Percentiles rank a stretch among this genome's conserved stretches.
Evolutionary conservation across 1,140 invertebrate genomes (phyloP).

Genomic region (Cotesia chilonis): DNA sequence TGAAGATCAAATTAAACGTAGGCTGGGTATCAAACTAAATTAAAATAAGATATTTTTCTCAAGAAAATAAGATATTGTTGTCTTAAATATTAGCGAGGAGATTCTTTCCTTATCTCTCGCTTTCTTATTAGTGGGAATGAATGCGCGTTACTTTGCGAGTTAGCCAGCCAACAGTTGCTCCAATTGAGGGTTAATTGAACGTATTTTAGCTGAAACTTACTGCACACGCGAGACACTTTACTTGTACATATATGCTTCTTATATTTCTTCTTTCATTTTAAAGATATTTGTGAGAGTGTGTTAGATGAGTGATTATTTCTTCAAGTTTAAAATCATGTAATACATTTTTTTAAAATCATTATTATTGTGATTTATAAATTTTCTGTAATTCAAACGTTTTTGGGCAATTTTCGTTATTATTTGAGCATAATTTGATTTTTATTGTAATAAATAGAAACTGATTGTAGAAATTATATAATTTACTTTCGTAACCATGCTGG

Average conservation of each 20-base stretch:
- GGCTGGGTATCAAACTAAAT: too few relatives aligned
- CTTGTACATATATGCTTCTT: background rate
- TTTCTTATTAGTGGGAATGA: conserved; percentile 40
- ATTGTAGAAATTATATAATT: too few relatives aligned
- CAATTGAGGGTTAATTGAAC: conserved; percentile 43
- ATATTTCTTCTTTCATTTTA: conserved; percentile 1
- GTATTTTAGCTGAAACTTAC: conserved; percentile 39
- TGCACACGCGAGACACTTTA: conserved; percentile 34
- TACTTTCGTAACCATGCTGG: too few relatives aligned
- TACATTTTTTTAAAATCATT: too few relatives aligned
- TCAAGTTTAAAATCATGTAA: too few relatives aligned
- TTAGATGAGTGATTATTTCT: too few relatives aligned
- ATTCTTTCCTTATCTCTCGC: conserved; percentile 22
- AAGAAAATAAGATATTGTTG: background rate
- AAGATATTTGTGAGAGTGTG: too few relatives aligned
- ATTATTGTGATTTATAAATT: too few relatives aligned
- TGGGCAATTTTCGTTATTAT: too few relatives aligned
- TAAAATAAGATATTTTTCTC: background rate
- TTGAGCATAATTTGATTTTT: too few relatives aligned
- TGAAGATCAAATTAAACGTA: background rate
- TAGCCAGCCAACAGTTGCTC: conserved; percentile 21
- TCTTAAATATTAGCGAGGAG: background rate
- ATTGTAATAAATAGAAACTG: too few relatives aligned
- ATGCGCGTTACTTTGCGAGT: conserved; percentile 35
- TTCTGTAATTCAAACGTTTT: too few relatives aligned